Base-by-base conservation (phyloP, 2,888 invertebrate species). In the Arge pagana region DNA sequence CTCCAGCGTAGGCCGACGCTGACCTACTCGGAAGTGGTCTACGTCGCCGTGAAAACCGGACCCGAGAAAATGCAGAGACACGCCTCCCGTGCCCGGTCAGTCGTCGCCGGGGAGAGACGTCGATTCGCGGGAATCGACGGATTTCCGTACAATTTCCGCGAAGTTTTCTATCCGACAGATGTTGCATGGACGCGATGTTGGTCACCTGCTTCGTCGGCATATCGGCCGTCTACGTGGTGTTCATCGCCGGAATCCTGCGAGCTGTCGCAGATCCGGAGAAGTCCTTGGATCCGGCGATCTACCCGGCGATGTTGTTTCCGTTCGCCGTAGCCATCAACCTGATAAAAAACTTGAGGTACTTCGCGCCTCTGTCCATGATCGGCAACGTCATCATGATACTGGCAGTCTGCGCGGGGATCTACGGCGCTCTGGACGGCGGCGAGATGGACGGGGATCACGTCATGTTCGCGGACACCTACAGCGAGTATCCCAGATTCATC, bases 401-500 rank as follows among this genome's bases (percentile, higher is more conserved):
- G 5, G 57, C 66, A 3, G 61, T 48, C 0, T n/a, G 55, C 0
- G 61, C 65, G 28, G 67, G 67, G 0, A 40, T 64, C 1, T 50
- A 60, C 1, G 65, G 62, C 39, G 58, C 66, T 1, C 3, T 66
- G 11, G 59, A 58, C 45, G 65, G 64, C 10, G 62, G 63, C 0
- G n/a, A n/a, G n/a, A 35, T 59, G 2, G 55, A 59, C 5, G 59
- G 62, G 1, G 36, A 51, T 1, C 66, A 64, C 65, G 48, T 48
- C 0, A 33, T 37, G n/a, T n/a, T 68, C 7, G 28, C 8, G n/a
- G 7, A n/a, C 28, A 8, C 8, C 7, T 28, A 28, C n/a, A 8
- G n/a, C n/a, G n/a, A 28, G n/a, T 68, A 68, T 48, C 64, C 68
- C 0, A 65, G 61, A 48, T 68, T 68, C 39, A 43, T 68, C 4